phyloP scores from a whole-genome alignment of 1,140 invertebrate genomes.

The Anoplophora glabripennis region DNA sequence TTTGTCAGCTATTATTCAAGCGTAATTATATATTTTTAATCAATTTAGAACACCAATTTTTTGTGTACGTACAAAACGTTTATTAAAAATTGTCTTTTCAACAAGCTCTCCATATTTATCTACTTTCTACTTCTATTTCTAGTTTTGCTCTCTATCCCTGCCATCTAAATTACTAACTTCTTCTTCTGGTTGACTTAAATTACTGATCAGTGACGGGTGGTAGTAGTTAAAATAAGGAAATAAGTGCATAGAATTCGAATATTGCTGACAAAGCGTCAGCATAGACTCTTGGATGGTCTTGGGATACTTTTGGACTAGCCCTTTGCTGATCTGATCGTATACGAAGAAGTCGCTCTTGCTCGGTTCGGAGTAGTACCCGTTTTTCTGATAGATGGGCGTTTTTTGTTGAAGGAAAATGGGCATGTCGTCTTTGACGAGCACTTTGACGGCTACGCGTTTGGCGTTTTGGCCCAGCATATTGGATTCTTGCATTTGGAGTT shows the following conservation, averaged over 20 bases:
- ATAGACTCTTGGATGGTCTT: conserved; percentile 47
- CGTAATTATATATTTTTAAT: too few relatives aligned
- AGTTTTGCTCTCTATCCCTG: conserved; percentile 33
- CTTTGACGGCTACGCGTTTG: conserved; percentile 81
- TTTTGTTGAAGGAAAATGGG: conserved; percentile 47
- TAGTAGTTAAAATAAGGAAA: conserved; percentile 50
- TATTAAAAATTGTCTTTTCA: not conserved
- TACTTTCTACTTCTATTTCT: not conserved
- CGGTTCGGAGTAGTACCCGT: conserved; percentile 33
- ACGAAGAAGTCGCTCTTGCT: conserved; percentile 40
- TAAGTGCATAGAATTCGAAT: conserved; percentile 44
- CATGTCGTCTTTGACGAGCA: conserved; percentile 80
- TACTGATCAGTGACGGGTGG: conserved; percentile 42
- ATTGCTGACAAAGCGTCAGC: conserved; percentile 47
- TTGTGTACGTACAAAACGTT: not conserved
- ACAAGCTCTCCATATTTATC: not conserved
- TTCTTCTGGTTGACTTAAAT: conserved; percentile 33
- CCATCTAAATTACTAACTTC: conserved; percentile 25
- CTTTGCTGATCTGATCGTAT: conserved; percentile 44
- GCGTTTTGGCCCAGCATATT: conserved; percentile 61
- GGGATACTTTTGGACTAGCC: conserved; percentile 36
- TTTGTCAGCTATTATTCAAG: too few relatives aligned
- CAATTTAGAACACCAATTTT: not conserved
- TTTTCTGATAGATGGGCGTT: conserved; percentile 38
- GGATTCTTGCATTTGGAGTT: conserved; percentile 75